These are phyloP conservation scores for Cataglyphis livida DNA, from an alignment of 2,888 invertebrate genomes.

Conservation along the genomic window DNA sequence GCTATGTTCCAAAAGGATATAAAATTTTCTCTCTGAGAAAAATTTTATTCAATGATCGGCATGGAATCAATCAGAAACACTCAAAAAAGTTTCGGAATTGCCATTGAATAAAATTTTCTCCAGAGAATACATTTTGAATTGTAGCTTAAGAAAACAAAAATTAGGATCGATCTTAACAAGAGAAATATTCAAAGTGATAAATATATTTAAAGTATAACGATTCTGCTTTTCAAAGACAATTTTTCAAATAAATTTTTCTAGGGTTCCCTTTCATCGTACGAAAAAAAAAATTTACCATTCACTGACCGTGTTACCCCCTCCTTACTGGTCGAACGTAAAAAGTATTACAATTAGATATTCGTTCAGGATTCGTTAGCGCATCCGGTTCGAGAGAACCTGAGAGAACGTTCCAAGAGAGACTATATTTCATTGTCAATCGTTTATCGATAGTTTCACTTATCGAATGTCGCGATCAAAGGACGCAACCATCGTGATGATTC, in stretches of 20 bases:
- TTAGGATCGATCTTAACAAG: neutral
- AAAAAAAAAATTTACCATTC: conserved; percentile 20
- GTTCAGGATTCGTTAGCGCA: conserved; percentile 51
- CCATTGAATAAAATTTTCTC: no score
- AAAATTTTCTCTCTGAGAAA: no score
- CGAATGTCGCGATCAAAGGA: conserved; percentile 67
- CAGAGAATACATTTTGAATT: no score
- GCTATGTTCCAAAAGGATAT: no score
- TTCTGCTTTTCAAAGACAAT: conserved; percentile 22
- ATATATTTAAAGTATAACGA: neutral
- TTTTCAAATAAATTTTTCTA: conserved; percentile 10
- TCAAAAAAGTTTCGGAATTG: no score
- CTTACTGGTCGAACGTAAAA: conserved; percentile 51
- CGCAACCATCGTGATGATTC: conserved; percentile 22
- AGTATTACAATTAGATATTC: conserved; percentile 1
- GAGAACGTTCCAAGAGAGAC: conserved; percentile 39
- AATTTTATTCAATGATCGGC: no score
- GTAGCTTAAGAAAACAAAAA: neutral
- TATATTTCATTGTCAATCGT: conserved; percentile 58
- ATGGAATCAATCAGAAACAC: no score
- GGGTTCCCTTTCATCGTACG: neutral
- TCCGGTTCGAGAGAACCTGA: conserved; percentile 71
- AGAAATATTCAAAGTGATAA: neutral
- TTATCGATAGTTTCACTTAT: conserved; percentile 66
- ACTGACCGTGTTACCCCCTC: neutral